Evolutionary conservation across 2,113 vertebrate species (phyloP).

Genomic region (Pelmatolapia mariae): DNA sequence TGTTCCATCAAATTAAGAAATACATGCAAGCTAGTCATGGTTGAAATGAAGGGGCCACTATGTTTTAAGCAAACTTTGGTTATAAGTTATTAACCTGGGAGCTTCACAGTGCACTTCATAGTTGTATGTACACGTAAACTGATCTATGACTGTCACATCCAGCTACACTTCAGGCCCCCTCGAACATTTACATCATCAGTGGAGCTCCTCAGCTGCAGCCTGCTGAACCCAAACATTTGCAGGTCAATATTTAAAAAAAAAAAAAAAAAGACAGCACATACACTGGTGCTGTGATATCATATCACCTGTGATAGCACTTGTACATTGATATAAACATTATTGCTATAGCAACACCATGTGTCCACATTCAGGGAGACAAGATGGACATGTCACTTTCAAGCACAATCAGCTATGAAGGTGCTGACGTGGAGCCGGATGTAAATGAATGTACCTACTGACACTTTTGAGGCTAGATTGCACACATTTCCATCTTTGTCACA

Average conservation of each 20-base stretch:
- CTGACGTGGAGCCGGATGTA: background rate
- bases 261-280: background rate
- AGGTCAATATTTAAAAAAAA: background rate
- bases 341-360: background rate
- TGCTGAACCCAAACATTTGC: background rate
- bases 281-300: background rate
- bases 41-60: background rate
- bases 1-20: background rate
- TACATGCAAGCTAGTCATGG: background rate
- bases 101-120: rapidly evolving
- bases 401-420: rapidly evolving
- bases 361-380: background rate
- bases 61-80: background rate
- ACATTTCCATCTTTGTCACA: background rate
- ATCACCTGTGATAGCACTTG: background rate
- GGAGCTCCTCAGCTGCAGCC: background rate
- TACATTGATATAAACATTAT: background rate
- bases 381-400: background rate
- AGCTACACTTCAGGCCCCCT: background rate
- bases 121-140: rapidly evolving
- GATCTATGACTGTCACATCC: background rate
- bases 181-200: background rate
- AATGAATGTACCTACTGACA: background rate
- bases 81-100: background rate
- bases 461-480: background rate